Evolutionary conservation across 2,113 vertebrate species (phyloP).

Genomic region (Trematocara unimaculatum): DNA sequence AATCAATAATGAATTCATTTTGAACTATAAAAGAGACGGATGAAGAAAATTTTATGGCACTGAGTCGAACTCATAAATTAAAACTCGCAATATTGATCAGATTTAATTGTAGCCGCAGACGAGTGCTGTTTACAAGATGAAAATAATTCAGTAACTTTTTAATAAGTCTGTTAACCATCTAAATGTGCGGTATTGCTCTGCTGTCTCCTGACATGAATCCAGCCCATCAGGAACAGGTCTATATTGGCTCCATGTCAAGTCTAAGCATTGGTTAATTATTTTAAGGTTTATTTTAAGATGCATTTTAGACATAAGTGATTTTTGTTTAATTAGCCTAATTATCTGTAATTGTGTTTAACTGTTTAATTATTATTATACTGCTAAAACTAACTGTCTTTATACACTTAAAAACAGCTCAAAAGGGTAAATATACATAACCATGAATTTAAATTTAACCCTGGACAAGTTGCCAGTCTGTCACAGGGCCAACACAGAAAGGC

Average conservation of each 20-base stretch:
- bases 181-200: background rate
- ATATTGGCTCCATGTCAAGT: background rate
- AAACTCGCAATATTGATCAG: background rate
- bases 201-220: background rate
- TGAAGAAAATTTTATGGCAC: background rate
- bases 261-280: background rate
- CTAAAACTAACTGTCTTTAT: background rate
- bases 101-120: background rate
- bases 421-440: background rate
- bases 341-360: background rate
- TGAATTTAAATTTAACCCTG: background rate
- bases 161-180: background rate
- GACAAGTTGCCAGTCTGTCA: background rate
- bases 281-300: background rate
- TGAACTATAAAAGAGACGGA: background rate
- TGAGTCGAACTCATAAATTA: background rate
- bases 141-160: background rate
- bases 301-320: background rate
- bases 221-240: background rate
- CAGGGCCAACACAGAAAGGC: background rate
- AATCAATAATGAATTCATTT: slow-evolving; percentile 9
- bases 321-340: background rate
- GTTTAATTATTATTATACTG: background rate
- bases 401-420: background rate
- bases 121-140: background rate